Evolutionary conservation across 2,113 vertebrate genomes (phyloP).

Genomic region (Tamias sibiricus): DNA sequence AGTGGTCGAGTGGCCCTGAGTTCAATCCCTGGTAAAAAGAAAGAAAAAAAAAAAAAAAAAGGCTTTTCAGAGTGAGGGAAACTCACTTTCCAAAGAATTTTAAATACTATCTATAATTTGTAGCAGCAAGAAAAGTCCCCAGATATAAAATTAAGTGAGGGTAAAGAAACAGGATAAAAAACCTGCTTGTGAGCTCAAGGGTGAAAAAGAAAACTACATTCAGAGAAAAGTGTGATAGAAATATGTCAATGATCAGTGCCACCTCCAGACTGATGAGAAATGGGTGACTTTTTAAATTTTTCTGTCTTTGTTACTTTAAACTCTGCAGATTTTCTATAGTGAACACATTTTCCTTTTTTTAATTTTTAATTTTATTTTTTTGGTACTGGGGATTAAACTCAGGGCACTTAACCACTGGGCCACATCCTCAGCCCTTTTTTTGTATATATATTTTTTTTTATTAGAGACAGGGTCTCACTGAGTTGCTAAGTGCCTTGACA

Average conservation of each 20-base stretch:
- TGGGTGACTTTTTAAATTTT: neutral
- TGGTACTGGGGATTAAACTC: too few relatives aligned
- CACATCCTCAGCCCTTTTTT: too few relatives aligned
- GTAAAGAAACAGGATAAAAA: neutral
- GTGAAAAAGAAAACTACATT: neutral
- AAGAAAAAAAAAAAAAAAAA: too few relatives aligned
- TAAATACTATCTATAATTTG: neutral
- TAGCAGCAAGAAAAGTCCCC: neutral
- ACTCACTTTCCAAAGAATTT: neutral
- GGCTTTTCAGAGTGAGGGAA: neutral
- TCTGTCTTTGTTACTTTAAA: neutral
- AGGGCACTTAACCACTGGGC: too few relatives aligned
- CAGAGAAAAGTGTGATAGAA: neutral
- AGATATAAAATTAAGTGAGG: neutral
- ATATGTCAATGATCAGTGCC: neutral
- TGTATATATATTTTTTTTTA: too few relatives aligned
- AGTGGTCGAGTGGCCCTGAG: too few relatives aligned
- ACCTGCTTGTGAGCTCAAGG: neutral
- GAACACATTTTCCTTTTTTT: too few relatives aligned
- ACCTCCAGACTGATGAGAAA: neutral
- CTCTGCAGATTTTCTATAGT: neutral
- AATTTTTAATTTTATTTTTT: too few relatives aligned
- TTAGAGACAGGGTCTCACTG: too few relatives aligned
- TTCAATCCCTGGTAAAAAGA: too few relatives aligned
- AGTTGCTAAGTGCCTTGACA: too few relatives aligned